These are phyloP conservation scores for Tholera decimalis DNA, from an alignment of 2,888 invertebrate species.

Conservation along the genomic window DNA sequence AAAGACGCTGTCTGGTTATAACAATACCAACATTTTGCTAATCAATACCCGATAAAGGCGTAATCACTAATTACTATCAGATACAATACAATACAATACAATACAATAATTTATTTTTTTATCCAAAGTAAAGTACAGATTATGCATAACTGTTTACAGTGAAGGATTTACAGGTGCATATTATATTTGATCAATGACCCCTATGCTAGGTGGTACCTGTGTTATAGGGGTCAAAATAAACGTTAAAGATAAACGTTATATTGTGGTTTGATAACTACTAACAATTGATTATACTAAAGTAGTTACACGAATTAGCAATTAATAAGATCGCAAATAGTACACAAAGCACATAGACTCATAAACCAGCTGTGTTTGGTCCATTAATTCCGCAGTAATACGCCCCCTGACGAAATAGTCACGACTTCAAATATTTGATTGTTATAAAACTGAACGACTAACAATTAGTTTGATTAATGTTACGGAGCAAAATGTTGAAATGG, in stretches of 20 bases:
- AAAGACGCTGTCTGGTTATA: neutral
- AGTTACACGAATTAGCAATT: constrained; percentile 21
- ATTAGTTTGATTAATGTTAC: constrained; percentile 44
- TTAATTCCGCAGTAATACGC: constrained; percentile 33
- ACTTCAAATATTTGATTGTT: constrained; percentile 46
- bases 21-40: neutral
- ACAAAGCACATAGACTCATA: constrained; percentile 16
- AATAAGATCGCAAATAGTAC: constrained; percentile 11
- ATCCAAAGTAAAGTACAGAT: too few relatives aligned
- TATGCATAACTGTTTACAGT: too few relatives aligned
- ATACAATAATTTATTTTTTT: too few relatives aligned
- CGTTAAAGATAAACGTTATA: constrained; percentile 17
- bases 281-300: constrained; percentile 3
- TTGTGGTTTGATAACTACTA: neutral
- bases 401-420: constrained; percentile 39
- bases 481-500: constrained; percentile 20
- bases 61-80: too few relatives aligned
- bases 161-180: too few relatives aligned
- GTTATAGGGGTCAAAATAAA: too few relatives aligned
- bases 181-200: too few relatives aligned
- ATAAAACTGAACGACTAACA: constrained; percentile 34
- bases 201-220: too few relatives aligned
- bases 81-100: too few relatives aligned
- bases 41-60: constrained; percentile 6
- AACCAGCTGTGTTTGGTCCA: constrained; percentile 41